These are phyloP conservation scores for Polyploca ridens DNA, from an alignment of 2,888 invertebrate species.

Conservation along the genomic window DNA sequence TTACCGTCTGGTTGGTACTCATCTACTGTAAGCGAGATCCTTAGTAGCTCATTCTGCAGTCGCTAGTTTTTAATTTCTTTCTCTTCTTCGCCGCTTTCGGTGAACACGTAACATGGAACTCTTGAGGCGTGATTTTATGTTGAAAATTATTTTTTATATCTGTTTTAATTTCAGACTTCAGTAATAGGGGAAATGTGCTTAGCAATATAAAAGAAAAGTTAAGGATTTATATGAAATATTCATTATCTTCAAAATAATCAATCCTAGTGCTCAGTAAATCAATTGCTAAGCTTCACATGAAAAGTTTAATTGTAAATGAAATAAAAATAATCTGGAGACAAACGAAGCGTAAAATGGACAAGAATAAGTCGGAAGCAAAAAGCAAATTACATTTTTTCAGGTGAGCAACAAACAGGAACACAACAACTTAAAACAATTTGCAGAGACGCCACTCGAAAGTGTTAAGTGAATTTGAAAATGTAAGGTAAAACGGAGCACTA, in stretches of 20 bases:
- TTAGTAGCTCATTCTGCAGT: constrained; percentile 55
- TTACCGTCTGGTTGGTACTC: constrained; percentile 34
- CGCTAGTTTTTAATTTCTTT: constrained; percentile 69
- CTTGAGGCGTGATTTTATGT: constrained; percentile 49
- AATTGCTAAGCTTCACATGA: no score
- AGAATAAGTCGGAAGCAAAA: constrained; percentile 51
- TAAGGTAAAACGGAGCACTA: constrained; percentile 43
- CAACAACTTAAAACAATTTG: constrained; percentile 65
- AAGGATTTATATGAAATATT: no score
- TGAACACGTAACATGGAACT: constrained; percentile 56
- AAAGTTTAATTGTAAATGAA: neutral
- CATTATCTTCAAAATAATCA: no score
- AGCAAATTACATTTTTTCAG: constrained; percentile 67
- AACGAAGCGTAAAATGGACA: constrained; percentile 35
- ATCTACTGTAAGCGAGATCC: constrained; percentile 48
- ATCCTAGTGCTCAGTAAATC: no score
- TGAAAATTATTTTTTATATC: constrained; percentile 30
- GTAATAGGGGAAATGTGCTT: neutral
- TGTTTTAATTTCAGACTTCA: neutral
- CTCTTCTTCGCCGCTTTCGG: constrained; percentile 44
- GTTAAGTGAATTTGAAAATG: constrained; percentile 72
- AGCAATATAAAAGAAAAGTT: no score
- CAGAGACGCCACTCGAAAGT: constrained; percentile 63
- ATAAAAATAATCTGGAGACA: neutral
- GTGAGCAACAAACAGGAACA: constrained; percentile 60